A percentile compares a stretch with the other conserved stretches of the same genome.
These are phyloP conservation scores for Camelus dromedarius DNA, from an alignment of 2,113 vertebrate species.

Conservation along the genomic window DNA sequence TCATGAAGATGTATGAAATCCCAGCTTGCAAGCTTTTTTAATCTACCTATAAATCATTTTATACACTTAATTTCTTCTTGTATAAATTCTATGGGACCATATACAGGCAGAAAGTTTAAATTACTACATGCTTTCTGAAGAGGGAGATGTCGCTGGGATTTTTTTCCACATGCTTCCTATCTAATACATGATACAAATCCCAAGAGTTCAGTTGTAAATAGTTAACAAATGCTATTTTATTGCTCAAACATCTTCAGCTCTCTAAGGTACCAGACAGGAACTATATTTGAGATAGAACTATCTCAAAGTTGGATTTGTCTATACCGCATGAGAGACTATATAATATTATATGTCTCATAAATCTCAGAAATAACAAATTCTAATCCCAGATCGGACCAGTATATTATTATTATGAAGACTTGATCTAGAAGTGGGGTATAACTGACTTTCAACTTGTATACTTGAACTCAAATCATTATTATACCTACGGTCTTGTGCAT, in stretches of 20 bases:
- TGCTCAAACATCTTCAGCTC: not conserved
- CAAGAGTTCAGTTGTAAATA: conserved; percentile 59
- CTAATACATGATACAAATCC: conserved; percentile 77
- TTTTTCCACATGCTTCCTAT: conserved; percentile 58
- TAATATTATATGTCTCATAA: not conserved
- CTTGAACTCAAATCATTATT: conserved; percentile 1
- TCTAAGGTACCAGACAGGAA: not conserved
- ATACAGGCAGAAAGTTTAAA: conserved; percentile 81
- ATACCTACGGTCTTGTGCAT: not conserved
- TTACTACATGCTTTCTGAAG: conserved; percentile 80
- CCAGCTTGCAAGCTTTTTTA: conserved; percentile 84
- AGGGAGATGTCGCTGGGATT: conserved; percentile 40
- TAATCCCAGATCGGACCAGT: not conserved
- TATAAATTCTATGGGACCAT: conserved; percentile 82
- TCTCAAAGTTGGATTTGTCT: not conserved
- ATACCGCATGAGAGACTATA: not conserved
- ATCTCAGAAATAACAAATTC: not conserved
- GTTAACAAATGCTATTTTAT: conserved; percentile 25
- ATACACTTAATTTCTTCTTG: conserved; percentile 86
- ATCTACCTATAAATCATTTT: conserved; percentile 88
- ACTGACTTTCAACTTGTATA: not conserved
- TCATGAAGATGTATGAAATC: conserved; percentile 88
- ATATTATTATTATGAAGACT: not conserved
- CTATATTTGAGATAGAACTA: not conserved
- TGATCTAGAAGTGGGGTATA: not conserved